Evolutionary conservation across 2,888 invertebrate species (phyloP), one percentile per base, ranked within the genome.

Genomic region (Trachelus tabidus): DNA sequence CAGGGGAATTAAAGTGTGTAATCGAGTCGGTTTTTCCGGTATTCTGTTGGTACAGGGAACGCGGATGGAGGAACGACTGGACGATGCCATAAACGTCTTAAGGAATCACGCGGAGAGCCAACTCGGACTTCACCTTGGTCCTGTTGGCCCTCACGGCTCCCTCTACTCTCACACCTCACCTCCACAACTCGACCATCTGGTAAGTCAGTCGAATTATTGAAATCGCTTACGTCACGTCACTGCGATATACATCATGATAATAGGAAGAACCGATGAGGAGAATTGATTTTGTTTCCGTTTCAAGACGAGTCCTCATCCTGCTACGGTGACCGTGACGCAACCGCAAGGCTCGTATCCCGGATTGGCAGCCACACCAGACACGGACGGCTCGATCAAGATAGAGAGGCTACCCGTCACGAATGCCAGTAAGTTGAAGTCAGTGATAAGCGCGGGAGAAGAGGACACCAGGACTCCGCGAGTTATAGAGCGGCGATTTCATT

Each of bases 21-120:
- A 89, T 90, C 88, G 89, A 86, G 89, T 87, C 84, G 84, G 73
- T 83, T 81, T 81, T 85, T 85, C 80, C 82, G 85, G 86, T 90
- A 87, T 90, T 90, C 87, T 90, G 89, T 91, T 90, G 87, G 87
- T 91, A 86, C 91, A 97, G 96, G 97, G 97, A 85, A 96, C 97
- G 86, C 95, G 97, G 80, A 98, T 98, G 97, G 98, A 98, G 92
- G 98, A 98, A 92, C 94, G 98, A 82, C 92, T 98, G 89, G 98
- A 98, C 91, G 98, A 98, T 93, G 98, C 98, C 82, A 97, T 98
- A 89, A 98, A 98, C 92, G 98, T 98, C 79, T 93, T 98, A 85
- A 95, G 98, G 89, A 98, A 98, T 92, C 98, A 98, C 92, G 98
- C 98, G 76, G 98, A 98, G 92, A 97, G 97, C 81, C 96, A 96